Evolutionary conservation across 2,113 vertebrate genomes (phyloP), one percentile per base, ranked within the genome.

Genomic region (Enhydra lutris): DNA sequence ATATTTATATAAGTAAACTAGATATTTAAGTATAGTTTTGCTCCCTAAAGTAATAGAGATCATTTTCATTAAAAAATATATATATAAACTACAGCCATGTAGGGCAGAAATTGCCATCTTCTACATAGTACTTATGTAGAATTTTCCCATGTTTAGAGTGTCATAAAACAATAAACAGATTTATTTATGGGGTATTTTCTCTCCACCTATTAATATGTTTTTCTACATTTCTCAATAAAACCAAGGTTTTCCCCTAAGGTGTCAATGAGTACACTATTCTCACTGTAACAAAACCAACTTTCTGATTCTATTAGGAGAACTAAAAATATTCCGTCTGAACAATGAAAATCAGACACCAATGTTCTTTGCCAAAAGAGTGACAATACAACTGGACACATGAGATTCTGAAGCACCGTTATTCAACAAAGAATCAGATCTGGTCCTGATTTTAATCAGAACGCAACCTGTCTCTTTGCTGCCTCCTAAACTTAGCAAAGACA

Each of bases 401-500:
- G 83, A 94, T 83, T 89, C 73, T 87, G 82, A 89, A 85, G 78
- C 61, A 71, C 36, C 6, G 1, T 23, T 23, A 20, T 74, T 79
- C 73, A 87, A 71, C 89, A 83, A 67, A 96, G 61, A 73, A 82
- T 86, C 82, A 96, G 73, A 93, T 96, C 73, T 90, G 82, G 52
- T 95, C 61, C 39, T 96, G 96, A 97, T 96, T 97, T 95, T 80
- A 94, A 97, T 83, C 67, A 90, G 80, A 95, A 95, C 84, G 34
- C 67, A 89, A 92, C 78, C 92, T 97, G 78, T 97, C 67, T 96
- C 92, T 91, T 88, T 89, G 34, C 57, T 63, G 73, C 52, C 86
- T 93, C 93, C 97, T 96, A 91, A 93, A 88, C 89, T 96, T 91
- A 95, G 91, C 89, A 93, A 85, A 97, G 96, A 95, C 94, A 94